Evolutionary conservation across 1,140 invertebrate species (phyloP).

Genomic region (Neodiprion virginianus): DNA sequence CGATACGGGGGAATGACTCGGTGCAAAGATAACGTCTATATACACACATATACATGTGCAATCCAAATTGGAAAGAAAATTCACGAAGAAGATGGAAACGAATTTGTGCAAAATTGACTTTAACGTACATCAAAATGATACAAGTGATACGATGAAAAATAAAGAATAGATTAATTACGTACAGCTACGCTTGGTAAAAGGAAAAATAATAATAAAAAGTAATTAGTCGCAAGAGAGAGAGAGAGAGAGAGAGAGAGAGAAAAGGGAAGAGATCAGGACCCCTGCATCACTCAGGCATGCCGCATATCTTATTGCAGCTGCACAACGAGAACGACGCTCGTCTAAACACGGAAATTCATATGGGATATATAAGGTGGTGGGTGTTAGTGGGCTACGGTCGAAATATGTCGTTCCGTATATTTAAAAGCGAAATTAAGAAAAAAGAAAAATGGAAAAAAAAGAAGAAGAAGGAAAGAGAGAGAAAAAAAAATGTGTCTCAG

Average conservation of each 20-base stretch:
- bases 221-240: not conserved
- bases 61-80: too few species aligned
- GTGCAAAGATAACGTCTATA: too few species aligned
- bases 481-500: not conserved
- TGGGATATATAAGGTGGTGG: too few species aligned
- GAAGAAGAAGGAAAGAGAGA: not conserved
- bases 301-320: not conserved
- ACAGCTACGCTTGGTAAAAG: not conserved
- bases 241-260: not conserved
- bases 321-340: constrained; percentile 26
- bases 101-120: too few species aligned
- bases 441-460: not conserved
- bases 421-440: not conserved
- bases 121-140: too few species aligned
- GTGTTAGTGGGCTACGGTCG: not conserved
- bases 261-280: constrained; percentile 4
- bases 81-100: too few species aligned
- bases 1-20: too few species aligned
- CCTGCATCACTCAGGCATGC: constrained; percentile 8
- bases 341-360: constrained; percentile 52
- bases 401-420: constrained; percentile 15
- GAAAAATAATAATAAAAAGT: not conserved
- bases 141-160: not conserved
- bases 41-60: too few species aligned
- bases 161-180: not conserved